These are phyloP conservation scores for Gambusia yucatana DNA, from an alignment of 2,797 vertebrate species.

Conservation along the genomic window DNA sequence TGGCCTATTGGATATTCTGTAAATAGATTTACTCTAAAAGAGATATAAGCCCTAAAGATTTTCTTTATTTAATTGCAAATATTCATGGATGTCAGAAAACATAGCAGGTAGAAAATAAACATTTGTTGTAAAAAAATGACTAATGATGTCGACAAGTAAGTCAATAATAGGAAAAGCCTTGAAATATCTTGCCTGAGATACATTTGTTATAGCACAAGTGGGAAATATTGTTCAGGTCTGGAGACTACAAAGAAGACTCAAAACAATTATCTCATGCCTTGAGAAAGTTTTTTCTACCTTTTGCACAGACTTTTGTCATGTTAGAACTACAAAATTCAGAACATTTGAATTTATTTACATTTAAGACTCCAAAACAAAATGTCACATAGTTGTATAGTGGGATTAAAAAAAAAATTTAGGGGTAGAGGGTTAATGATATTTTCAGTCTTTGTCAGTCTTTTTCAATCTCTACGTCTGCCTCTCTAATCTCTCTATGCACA, in stretches of 20 bases:
- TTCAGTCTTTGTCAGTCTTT: neutral
- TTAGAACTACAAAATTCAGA: neutral
- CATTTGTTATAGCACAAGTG: neutral
- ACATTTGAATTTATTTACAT: neutral
- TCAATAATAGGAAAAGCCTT: neutral
- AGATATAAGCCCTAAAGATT: neutral
- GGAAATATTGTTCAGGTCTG: neutral
- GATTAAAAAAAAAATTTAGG: accelerated
- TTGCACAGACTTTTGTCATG: neutral
- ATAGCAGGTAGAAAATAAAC: neutral
- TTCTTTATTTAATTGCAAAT: neutral
- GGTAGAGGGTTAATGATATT: neutral
- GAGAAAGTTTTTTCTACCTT: neutral
- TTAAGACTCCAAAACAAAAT: neutral
- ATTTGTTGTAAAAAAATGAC: neutral
- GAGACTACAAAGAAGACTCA: neutral
- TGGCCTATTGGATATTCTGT: neutral
- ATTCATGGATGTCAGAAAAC: neutral
- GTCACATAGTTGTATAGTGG: neutral
- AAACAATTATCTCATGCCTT: neutral
- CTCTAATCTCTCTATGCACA: neutral
- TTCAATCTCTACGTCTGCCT: neutral
- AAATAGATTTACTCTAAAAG: neutral
- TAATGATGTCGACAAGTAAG: neutral
- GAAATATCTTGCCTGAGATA: neutral